Evolutionary conservation across 2,797 vertebrate genomes (phyloP).

Genomic region (Peromyscus aztecus): DNA sequence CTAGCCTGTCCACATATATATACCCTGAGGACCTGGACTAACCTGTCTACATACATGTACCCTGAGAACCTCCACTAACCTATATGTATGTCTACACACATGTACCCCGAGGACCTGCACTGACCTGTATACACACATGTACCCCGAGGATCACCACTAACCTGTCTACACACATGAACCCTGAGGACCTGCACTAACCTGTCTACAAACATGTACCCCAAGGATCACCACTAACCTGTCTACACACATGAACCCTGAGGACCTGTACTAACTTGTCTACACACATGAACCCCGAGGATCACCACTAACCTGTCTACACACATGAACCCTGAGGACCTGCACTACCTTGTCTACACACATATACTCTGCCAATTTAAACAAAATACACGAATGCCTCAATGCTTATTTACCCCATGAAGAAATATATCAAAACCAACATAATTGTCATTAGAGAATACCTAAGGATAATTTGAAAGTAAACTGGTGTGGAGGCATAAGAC

Average conservation of each 20-base stretch:
- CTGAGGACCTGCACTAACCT: not conserved
- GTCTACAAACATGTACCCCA: not conserved
- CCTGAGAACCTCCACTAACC: not conserved
- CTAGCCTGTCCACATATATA: not conserved
- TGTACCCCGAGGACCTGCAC: not conserved
- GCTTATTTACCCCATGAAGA: not conserved
- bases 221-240: not conserved
- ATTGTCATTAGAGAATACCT: not conserved
- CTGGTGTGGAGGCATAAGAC: not conserved
- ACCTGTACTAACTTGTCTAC: not conserved
- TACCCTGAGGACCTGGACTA: not conserved
- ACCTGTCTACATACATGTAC: not conserved
- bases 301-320: not conserved
- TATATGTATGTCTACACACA: not conserved
- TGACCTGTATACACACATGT: too few species aligned
- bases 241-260: not conserved
- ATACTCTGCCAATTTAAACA: not conserved
- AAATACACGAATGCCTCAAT: slow-evolving; percentile 19
- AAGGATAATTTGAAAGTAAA: not conserved
- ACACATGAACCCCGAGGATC: not conserved
- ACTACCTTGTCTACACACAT: not conserved
- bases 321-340: not conserved
- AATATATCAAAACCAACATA: slow-evolving; percentile 6
- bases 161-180: not conserved
- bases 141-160: not conserved